A percentile compares a stretch with the other conserved stretches of the same genome.
phyloP scores from a whole-genome alignment of 2,797 vertebrate species.

The Protonibea diacanthus region DNA sequence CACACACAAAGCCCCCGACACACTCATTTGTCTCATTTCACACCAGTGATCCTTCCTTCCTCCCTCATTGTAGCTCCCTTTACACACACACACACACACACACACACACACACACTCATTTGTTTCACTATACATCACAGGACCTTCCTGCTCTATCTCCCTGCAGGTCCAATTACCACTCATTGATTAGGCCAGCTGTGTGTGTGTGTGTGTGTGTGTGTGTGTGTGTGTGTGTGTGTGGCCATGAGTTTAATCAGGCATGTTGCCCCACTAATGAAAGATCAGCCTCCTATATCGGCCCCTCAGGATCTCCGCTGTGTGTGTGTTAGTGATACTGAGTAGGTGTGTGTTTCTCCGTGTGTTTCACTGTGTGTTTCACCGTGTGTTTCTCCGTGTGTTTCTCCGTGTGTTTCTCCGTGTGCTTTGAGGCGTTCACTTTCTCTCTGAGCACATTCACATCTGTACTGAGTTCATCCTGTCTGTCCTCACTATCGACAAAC shows the following conservation, averaged over 20 bases:
- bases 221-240: conserved; percentile 24
- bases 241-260: conserved; percentile 37
- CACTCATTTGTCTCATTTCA: conserved; percentile 70
- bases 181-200: conserved; percentile 61
- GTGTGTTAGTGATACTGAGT: background rate
- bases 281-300: conserved; percentile 25
- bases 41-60: conserved; percentile 58
- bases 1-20: conserved; percentile 40
- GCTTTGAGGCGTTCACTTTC: conserved; percentile 21
- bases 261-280: conserved; percentile 56
- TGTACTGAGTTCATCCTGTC: background rate
- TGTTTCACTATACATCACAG: conserved; percentile 58
- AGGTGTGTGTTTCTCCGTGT: background rate
- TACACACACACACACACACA: conserved; percentile 42
- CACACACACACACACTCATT: conserved; percentile 10
- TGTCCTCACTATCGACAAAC: too few species aligned
- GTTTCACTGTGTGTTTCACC: conserved; percentile 1
- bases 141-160: conserved; percentile 38
- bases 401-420: background rate
- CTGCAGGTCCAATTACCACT: conserved; percentile 62
- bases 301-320: conserved; percentile 9
- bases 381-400: conserved; percentile 12
- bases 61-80: conserved; percentile 59
- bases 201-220: conserved; percentile 37
- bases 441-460: background rate